Percentiles rank a stretch among this genome's conserved stretches.
Conservation (phyloP, 2,888 invertebrate genomes). For the Gymnoscelis rufifasciata region DNA sequence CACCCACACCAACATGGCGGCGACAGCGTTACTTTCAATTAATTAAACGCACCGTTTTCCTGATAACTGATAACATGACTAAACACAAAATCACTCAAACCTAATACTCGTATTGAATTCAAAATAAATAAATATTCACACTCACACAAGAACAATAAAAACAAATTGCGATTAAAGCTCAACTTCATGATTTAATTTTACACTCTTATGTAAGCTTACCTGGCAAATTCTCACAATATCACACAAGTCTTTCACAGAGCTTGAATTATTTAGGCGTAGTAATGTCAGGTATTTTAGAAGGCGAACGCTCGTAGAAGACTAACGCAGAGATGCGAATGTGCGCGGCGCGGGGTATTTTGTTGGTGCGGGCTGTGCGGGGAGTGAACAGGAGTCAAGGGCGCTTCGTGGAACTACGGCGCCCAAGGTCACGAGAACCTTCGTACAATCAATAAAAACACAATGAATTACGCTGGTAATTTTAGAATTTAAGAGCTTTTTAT, state of each 20-base stretch:
- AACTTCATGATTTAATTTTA: too few relatives aligned
- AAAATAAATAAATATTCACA: too few relatives aligned
- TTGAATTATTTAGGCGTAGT: not conserved
- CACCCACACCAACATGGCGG: not conserved
- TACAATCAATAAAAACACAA: conserved; percentile 46
- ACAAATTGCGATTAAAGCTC: too few relatives aligned
- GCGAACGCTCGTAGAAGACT: conserved; percentile 17
- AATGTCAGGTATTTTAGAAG: conserved; percentile 3
- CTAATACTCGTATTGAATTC: too few relatives aligned
- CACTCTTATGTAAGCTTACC: not conserved
- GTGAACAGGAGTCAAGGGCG: conserved; percentile 57
- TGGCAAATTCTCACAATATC: not conserved
- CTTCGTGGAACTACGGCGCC: conserved; percentile 41
- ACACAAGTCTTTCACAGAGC: not conserved
- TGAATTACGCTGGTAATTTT: not conserved
- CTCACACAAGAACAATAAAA: too few relatives aligned
- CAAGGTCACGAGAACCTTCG: conserved; percentile 44
- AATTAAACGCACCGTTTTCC: too few relatives aligned
- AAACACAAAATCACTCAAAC: too few relatives aligned
- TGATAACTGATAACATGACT: too few relatives aligned
- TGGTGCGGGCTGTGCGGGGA: conserved; percentile 31
- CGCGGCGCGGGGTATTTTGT: conserved; percentile 38
- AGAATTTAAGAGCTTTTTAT: not conserved
- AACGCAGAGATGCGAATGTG: conserved; percentile 27
- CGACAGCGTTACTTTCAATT: not conserved